A percentile compares a stretch with the other conserved stretches of the same genome.
These are phyloP conservation scores for Brachionus rubens DNA, from an alignment of 1,140 invertebrate species.

Conservation along the genomic window DNA sequence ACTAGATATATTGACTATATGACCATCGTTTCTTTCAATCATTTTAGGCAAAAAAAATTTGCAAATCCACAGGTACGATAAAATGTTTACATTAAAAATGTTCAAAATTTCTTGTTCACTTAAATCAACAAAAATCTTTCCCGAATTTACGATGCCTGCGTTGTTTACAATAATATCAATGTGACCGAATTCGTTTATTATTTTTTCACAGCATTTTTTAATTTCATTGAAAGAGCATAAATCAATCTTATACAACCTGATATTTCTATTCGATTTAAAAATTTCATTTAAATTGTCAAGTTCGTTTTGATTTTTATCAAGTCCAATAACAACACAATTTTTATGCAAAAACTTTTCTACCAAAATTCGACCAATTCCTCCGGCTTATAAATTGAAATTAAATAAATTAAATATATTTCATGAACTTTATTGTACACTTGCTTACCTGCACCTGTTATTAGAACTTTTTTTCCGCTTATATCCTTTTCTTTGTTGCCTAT, in stretches of 20 bases:
- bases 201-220: not conserved
- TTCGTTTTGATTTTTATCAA: slow-evolving; percentile 4
- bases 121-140: slow-evolving; percentile 5
- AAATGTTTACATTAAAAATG: slow-evolving; percentile 36
- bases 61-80: slow-evolving; percentile 14
- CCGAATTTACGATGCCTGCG: slow-evolving; percentile 30
- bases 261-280: not conserved
- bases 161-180: slow-evolving; percentile 41
- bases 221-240: not conserved
- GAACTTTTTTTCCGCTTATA: not conserved
- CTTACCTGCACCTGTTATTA: slow-evolving; percentile 19
- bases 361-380: slow-evolving; percentile 1
- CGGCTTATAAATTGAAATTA: not conserved
- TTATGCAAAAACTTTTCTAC: slow-evolving; percentile 2
- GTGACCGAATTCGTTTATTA: not conserved
- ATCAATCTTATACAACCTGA: not conserved
- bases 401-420: not conserved
- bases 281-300: not conserved
- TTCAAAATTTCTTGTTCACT: slow-evolving; percentile 8
- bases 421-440: not conserved
- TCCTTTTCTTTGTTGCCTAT: not conserved
- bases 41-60: slow-evolving; percentile 33
- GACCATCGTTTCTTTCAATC: slow-evolving; percentile 26
- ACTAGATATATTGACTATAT: slow-evolving; percentile 30
- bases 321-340: not conserved